phyloP scores from a whole-genome alignment of 2,888 invertebrate species.

The Stenodema calcarata region DNA sequence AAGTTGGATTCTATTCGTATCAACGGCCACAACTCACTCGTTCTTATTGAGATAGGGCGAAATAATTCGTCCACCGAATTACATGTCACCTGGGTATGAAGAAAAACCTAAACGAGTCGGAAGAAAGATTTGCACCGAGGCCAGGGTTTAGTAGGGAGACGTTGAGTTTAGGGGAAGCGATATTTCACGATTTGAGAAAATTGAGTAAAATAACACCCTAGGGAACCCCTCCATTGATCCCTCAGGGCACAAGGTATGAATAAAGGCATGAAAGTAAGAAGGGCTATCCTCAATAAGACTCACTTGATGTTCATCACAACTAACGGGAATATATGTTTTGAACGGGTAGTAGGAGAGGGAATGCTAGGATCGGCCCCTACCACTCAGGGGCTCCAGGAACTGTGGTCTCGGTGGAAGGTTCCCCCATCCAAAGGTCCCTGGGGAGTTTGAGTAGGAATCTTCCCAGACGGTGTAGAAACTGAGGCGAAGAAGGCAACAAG shows the following conservation, averaged over 20 bases:
- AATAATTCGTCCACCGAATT: no score
- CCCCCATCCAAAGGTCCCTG: not conserved
- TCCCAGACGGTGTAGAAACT: not conserved
- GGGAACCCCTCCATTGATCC: not conserved
- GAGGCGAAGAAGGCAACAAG: not conserved
- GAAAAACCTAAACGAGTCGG: no score
- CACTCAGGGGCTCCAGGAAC: not conserved
- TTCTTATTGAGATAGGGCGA: no score
- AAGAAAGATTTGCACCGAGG: no score
- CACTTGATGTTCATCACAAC: not conserved
- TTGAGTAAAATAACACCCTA: not conserved
- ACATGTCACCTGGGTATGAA: no score
- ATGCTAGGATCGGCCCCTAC: not conserved
- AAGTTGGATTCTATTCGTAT: no score
- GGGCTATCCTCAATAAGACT: not conserved
- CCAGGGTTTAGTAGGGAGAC: no score
- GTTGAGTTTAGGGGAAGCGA: not conserved
- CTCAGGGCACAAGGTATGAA: not conserved
- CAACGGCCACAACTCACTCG: no score
- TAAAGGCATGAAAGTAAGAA: not conserved
- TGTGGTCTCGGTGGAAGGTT: not conserved
- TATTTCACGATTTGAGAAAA: not conserved
- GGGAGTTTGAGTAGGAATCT: not conserved
- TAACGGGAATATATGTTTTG: not conserved
- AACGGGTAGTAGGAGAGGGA: not conserved